Percentiles rank a stretch among this genome's conserved stretches.
phyloP scores from a whole-genome alignment of 1,140 invertebrate species.

The Lasioglossum baleicum region DNA sequence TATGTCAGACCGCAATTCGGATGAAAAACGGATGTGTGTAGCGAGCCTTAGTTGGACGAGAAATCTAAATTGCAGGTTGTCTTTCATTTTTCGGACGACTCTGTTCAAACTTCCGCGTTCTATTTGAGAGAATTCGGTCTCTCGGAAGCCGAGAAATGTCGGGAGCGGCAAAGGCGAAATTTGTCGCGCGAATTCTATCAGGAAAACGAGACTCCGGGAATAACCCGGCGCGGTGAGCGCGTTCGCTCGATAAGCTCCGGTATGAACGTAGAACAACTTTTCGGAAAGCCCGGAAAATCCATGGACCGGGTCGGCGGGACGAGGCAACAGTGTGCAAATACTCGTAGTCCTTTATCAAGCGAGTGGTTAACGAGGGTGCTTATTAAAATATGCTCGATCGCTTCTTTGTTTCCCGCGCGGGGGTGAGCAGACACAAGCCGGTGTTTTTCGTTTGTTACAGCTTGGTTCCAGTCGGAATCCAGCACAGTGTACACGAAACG shows the following conservation, averaged over 20 bases:
- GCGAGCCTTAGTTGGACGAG: not conserved
- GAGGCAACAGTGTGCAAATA: conserved; percentile 15
- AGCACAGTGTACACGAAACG: too few relatives aligned
- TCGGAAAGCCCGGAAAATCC: conserved; percentile 51
- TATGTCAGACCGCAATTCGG: too few relatives aligned
- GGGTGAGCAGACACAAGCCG: not conserved
- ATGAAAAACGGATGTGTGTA: too few relatives aligned
- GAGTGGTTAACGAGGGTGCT: conserved; percentile 27
- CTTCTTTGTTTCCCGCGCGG: not conserved
- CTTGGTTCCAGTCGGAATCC: too few relatives aligned
- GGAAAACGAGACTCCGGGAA: conserved; percentile 22
- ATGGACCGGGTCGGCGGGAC: conserved; percentile 17
- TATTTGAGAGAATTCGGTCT: too few relatives aligned
- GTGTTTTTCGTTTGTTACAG: not conserved
- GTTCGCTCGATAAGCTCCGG: conserved; percentile 50
- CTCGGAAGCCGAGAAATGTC: not conserved
- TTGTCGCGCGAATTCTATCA: conserved; percentile 23
- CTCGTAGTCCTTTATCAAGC: conserved; percentile 24
- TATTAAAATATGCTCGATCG: not conserved
- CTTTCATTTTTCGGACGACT: too few relatives aligned
- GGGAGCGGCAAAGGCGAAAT: conserved; percentile 2
- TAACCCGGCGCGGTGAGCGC: conserved; percentile 41
- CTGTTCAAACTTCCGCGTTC: too few relatives aligned
- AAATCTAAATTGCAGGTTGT: not conserved
- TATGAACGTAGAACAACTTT: conserved; percentile 46